A percentile compares a stretch with the other conserved stretches of the same genome.
Evolutionary conservation across 2,113 vertebrate genomes (phyloP).

Genomic region (Daboia siamensis): DNA sequence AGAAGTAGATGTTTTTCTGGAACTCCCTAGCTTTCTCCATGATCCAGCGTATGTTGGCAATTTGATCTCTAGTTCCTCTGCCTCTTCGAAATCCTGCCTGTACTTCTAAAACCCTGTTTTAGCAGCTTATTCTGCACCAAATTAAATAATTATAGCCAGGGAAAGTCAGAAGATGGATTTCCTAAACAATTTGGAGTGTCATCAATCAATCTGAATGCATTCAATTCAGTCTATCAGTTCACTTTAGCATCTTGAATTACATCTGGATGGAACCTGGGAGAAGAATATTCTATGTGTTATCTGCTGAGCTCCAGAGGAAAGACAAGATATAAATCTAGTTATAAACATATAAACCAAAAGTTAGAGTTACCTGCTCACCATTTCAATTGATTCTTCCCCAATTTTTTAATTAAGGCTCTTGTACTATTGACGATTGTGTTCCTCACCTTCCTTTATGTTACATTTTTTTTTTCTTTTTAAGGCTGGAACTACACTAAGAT

Average conservation of each 20-base stretch:
- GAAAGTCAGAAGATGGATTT: neutral
- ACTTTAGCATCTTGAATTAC: neutral
- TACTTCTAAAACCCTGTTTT: too few species aligned
- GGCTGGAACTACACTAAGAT: neutral
- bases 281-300: neutral
- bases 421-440: neutral
- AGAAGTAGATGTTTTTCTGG: too few species aligned
- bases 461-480: conserved; percentile 20
- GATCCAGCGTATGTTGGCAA: too few species aligned
- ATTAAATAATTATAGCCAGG: neutral
- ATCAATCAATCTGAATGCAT: neutral
- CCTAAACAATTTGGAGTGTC: neutral
- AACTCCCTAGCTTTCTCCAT: too few species aligned
- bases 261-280: neutral
- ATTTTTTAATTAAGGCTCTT: neutral
- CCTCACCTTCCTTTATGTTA: fast-evolving
- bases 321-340: neutral
- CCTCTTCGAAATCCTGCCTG: too few species aligned
- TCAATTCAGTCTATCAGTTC: neutral
- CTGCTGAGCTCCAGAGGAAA: neutral
- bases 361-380: neutral
- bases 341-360: neutral
- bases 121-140: neutral
- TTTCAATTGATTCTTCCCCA: neutral
- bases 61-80: too few species aligned